These are phyloP conservation scores for Hiodon tergisus DNA, from an alignment of 2,113 vertebrate species.

Conservation along the genomic window DNA sequence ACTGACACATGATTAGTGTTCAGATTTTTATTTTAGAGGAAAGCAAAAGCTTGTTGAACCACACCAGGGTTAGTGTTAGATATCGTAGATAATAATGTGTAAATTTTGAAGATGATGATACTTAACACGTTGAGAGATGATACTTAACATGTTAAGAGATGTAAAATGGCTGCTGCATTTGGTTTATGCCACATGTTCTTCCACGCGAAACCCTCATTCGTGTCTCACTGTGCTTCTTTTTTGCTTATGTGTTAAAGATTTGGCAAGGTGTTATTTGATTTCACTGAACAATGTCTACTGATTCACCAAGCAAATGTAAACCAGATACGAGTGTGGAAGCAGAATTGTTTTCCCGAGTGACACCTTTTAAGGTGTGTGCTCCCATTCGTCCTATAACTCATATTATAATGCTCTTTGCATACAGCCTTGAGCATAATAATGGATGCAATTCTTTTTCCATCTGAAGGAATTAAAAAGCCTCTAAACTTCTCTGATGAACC, in stretches of 20 bases:
- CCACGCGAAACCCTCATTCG: too few relatives aligned
- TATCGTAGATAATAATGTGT: too few relatives aligned
- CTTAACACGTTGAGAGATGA: too few relatives aligned
- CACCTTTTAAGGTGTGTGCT: background rate
- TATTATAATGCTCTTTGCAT: background rate
- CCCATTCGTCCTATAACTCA: background rate
- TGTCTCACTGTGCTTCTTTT: too few relatives aligned
- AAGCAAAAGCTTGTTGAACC: too few relatives aligned
- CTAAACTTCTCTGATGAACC: background rate
- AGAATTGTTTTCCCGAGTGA: slow-evolving; percentile 1
- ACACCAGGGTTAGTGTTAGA: too few relatives aligned
- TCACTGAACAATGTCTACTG: background rate
- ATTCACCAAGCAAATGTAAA: background rate
- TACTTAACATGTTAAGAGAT: too few relatives aligned
- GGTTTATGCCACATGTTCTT: too few relatives aligned
- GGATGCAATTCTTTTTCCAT: background rate
- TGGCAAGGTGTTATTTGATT: background rate
- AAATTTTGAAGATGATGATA: too few relatives aligned
- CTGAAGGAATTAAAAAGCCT: background rate
- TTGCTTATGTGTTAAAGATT: too few relatives aligned
- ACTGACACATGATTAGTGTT: too few relatives aligned
- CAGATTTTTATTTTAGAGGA: too few relatives aligned
- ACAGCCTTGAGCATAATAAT: background rate
- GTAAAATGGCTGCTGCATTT: background rate
- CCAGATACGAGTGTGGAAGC: background rate